Conservation (phyloP, 2,797 vertebrate species). For the Vireo griseus region DNA sequence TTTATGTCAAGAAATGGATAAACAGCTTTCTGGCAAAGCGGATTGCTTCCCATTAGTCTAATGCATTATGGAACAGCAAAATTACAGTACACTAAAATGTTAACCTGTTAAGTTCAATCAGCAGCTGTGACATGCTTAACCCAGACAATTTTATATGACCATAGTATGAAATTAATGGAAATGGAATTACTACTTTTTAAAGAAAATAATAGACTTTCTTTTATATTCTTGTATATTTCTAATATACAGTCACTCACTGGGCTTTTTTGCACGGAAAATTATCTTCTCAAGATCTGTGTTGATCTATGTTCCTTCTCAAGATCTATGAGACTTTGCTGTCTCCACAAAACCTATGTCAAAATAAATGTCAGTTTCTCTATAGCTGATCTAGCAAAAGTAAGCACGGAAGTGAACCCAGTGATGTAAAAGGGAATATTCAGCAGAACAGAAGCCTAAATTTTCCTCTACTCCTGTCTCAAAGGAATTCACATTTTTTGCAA, state of each 20-base stretch:
- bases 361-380: background rate
- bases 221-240: background rate
- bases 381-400: background rate
- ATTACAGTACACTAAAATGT: background rate
- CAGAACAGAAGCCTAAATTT: background rate
- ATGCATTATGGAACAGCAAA: background rate
- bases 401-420: background rate
- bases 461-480: background rate
- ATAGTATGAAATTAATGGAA: constrained; percentile 4
- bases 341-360: background rate
- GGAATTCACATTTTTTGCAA: background rate
- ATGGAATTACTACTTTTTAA: background rate
- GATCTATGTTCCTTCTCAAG: background rate
- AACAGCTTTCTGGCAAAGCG: background rate
- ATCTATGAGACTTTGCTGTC: background rate
- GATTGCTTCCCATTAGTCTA: background rate
- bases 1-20: background rate
- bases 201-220: background rate
- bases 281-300: background rate
- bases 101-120: background rate
- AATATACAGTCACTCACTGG: background rate
- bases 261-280: background rate
- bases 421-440: background rate
- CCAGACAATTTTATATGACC: background rate
- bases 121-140: background rate